phyloP scores from a whole-genome alignment of 2,113 vertebrate species.

The Paramormyrops kingsleyae region DNA sequence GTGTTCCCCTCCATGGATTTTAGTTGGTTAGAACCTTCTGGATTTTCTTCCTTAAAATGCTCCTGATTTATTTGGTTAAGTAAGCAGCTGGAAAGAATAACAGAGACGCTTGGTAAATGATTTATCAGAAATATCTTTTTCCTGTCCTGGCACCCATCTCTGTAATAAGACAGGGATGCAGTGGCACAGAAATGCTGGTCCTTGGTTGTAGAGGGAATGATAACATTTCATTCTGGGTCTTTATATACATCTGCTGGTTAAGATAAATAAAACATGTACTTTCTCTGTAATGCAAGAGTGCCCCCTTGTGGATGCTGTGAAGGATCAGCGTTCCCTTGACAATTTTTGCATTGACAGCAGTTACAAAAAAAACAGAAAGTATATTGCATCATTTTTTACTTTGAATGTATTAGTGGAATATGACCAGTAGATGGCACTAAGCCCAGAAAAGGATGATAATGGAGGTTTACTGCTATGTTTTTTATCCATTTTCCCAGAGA shows the following conservation, averaged over 20 bases:
- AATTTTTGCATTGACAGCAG: neutral
- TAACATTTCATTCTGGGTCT: neutral
- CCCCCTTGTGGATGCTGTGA: neutral
- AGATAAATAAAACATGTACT: neutral
- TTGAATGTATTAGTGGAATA: neutral
- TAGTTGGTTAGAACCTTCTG: neutral
- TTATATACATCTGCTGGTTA: neutral
- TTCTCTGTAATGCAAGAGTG: neutral
- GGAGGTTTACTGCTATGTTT: neutral
- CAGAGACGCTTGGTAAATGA: neutral
- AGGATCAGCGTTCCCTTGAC: neutral
- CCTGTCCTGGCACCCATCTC: neutral
- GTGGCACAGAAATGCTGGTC: neutral
- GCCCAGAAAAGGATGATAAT: neutral
- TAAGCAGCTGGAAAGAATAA: neutral
- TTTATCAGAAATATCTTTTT: neutral
- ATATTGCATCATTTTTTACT: neutral
- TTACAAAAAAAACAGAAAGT: neutral
- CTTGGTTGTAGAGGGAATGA: neutral
- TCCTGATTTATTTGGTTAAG: neutral
- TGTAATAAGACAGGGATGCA: neutral
- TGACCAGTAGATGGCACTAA: neutral
- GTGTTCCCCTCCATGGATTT: constrained; percentile 34
- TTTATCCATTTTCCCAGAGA: neutral
- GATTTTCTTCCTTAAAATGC: neutral